Percentiles rank a stretch among this genome's conserved stretches.
phyloP scores from a whole-genome alignment of 2,888 invertebrate species.

The Meandrusa payeni region DNA sequence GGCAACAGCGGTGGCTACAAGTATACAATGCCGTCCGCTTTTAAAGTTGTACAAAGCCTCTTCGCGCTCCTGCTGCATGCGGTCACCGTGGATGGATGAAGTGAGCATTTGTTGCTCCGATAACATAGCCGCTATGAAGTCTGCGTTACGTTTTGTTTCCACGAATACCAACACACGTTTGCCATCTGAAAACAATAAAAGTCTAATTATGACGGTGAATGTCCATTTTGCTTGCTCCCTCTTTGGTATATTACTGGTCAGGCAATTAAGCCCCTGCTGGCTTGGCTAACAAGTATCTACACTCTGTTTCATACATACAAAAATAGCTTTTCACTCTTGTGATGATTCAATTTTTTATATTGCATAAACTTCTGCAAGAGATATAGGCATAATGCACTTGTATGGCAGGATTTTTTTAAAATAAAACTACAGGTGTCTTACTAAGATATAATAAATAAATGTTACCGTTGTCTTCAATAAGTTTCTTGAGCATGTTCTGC shows the following conservation, averaged over 20 bases:
- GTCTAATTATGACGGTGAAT: no score
- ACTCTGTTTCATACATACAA: no score
- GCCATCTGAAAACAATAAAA: constrained; percentile 42
- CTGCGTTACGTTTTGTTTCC: constrained; percentile 93
- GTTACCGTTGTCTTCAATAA: constrained; percentile 82
- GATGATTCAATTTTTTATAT: no score
- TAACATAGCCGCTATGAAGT: constrained; percentile 91
- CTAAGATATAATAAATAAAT: constrained; percentile 25
- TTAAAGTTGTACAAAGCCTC: constrained; percentile 95
- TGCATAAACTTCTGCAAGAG: no score
- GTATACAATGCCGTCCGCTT: constrained; percentile 85
- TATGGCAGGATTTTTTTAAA: no score
- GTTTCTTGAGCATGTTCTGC: constrained; percentile 85
- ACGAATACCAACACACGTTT: constrained; percentile 91
- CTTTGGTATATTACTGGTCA: no score
- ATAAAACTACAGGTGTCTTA: no score
- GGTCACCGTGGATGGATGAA: constrained; percentile 99
- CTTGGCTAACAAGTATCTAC: no score
- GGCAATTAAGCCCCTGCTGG: no score
- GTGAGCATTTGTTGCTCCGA: constrained; percentile 91
- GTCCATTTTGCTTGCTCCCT: no score
- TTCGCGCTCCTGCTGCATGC: constrained; percentile 97
- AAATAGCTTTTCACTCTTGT: no score
- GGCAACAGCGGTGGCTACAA: constrained; percentile 97
- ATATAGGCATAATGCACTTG: no score